Conservation (phyloP, 2,888 invertebrate genomes). For the Trilocha varians region DNA sequence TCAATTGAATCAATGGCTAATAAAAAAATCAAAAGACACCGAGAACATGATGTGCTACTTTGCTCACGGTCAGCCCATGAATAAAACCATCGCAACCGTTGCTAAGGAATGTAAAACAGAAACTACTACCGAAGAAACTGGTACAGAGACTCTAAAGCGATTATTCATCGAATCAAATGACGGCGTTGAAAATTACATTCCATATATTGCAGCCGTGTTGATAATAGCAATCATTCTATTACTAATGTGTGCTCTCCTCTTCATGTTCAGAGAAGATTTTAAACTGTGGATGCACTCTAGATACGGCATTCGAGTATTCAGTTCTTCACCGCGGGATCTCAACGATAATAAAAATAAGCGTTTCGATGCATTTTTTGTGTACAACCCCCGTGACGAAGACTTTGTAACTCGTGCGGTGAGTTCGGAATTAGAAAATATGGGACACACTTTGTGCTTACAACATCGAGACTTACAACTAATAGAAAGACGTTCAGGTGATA, state of each 20-base stretch:
- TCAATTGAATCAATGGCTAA: slow-evolving; percentile 80
- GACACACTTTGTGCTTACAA: slow-evolving; percentile 77
- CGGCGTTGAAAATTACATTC: slow-evolving; percentile 81
- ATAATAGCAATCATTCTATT: slow-evolving; percentile 80
- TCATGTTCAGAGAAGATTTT: slow-evolving; percentile 84
- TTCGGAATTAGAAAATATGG: slow-evolving; percentile 81
- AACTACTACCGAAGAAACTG: slow-evolving; percentile 76
- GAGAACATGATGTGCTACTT: slow-evolving; percentile 79
- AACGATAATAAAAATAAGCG: slow-evolving; percentile 78
- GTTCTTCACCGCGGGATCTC: slow-evolving; percentile 70
- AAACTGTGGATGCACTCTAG: slow-evolving; percentile 85
- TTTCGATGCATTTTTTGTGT: slow-evolving; percentile 91
- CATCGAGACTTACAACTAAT: slow-evolving; percentile 76
- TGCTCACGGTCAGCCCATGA: slow-evolving; percentile 65
- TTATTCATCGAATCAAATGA: slow-evolving; percentile 77
- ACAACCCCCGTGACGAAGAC: slow-evolving; percentile 86
- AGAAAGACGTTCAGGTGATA: slow-evolving; percentile 70
- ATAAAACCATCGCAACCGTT: slow-evolving; percentile 63
- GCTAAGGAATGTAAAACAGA: slow-evolving; percentile 75
- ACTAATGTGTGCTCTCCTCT: slow-evolving; percentile 78
- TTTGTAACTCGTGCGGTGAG: slow-evolving; percentile 79
- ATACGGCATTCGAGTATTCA: slow-evolving; percentile 83
- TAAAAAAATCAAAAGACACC: slow-evolving; percentile 77
- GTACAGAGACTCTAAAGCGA: slow-evolving; percentile 69
- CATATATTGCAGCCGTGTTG: slow-evolving; percentile 80